Evolutionary conservation across 2,113 vertebrate species (phyloP), one percentile per base, ranked within the genome.

Genomic region (Camelus bactrianus): DNA sequence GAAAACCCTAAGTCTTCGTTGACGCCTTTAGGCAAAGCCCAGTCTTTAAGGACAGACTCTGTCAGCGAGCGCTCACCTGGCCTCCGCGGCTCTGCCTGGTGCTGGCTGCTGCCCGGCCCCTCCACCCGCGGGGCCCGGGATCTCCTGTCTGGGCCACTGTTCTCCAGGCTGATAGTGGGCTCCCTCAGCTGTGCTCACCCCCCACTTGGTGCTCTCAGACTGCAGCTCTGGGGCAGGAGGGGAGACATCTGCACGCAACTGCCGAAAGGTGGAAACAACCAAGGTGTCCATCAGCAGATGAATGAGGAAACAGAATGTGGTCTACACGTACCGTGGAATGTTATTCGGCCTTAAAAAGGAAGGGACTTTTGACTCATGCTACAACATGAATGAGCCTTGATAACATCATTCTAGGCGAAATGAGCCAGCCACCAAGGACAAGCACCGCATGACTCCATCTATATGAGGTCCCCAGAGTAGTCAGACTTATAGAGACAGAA

Each of bases 91-190:
- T 30, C 65, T 62, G 13, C 32, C 67, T 17, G 3, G 8, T 14
- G 56, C 42, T 22, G 13, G 90, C 54, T 16, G 17, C 42, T 28
- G 32, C 15, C 52, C n/a, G 1, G 5, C 8, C 5, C 26, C 80
- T 17, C 6, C 32, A 17, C 46, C 56, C 6, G 0, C 35, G 14
- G 69, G 69, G 12, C 17, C 67, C 3, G 80, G 67, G 38, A 32
- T 11, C 8, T 0, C 4, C 56, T 17, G 32, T 26, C 26, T 20
- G 26, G 19, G n/a, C 26, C n/a, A 24, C 13, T 17, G 2, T 16
- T 22, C 54, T 64, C 67, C 22, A 32, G 56, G 90, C 17, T 67
- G 16, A 4, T 7, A 5, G 32, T 22, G 32, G 30, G 73, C 42
- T 52, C 17, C 17, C 15, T 12, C 4, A 42, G 69, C 46, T 50